Evolutionary conservation across 1,140 invertebrate genomes (phyloP), one percentile per base, ranked within the genome.

Genomic region (Drosophila pectinifera): DNA sequence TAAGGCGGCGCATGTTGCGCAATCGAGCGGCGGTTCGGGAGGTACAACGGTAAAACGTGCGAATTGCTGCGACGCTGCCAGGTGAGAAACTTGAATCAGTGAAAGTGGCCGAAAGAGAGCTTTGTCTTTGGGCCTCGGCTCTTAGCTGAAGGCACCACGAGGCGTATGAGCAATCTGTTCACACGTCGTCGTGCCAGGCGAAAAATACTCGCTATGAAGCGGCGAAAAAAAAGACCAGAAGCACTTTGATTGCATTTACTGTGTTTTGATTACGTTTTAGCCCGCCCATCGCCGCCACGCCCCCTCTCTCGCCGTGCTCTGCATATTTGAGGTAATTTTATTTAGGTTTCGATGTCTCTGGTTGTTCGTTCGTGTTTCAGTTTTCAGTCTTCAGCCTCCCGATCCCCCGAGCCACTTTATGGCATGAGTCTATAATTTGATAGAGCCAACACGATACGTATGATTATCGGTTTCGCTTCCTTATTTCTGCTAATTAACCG

Each of bases 401-500:
- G 8, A 45, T 45, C 20, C 43, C 28, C 24, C 22, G 22, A 43
- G 22, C 51, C 31, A 46, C 54, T 64, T 65, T 81, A 81, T 67
- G 82, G 81, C 62, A 20, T 36, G 72, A 51, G 55, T 46, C 73
- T 81, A 80, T 85, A 86, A 70, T 78, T 82, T 88, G 65, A 88
- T 82, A 82, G 73, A 73, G 73, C 58, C 54, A 58, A 59, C 67
- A 56, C 75, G 65, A 81, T 82, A 82, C 36, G 38, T 76, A 65
- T 72, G 55, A 76, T 76, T 70, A 70, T 76, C 61, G 67, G 73
- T 48, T 78, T 81, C 68, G 84, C 83, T 88, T 88, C 83, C 83
- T 88, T 83, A 88, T 88, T 88, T 88, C 63, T 51, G 70, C 79
- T 83, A 77, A 89, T 86, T 86, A 78, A 83, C 67, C 70, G 55